These are phyloP conservation scores for Lindbergichthys nudifrons DNA, from an alignment of 2,797 vertebrate genomes.

Conservation along the genomic window DNA sequence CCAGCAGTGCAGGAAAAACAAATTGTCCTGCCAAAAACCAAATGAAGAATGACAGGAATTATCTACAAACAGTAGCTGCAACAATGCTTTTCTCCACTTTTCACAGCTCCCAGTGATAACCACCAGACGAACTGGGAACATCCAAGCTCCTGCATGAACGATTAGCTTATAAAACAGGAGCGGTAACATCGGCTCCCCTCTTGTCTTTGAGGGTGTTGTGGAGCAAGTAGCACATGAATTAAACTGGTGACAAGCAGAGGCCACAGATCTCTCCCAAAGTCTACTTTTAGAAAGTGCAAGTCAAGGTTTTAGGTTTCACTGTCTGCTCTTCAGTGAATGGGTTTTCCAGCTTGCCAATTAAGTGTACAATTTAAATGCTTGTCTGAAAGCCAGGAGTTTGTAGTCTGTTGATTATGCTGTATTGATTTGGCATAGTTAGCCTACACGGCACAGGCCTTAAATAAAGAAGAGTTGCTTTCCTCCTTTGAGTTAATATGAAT, in stretches of 20 bases:
- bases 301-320: constrained; percentile 85
- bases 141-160: constrained; percentile 27
- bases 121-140: constrained; percentile 25
- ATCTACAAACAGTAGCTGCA: constrained; percentile 54
- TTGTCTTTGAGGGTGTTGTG: constrained; percentile 61
- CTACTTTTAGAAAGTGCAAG: constrained; percentile 90
- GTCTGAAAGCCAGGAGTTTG: constrained; percentile 41
- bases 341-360: constrained; percentile 83
- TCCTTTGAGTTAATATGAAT: not conserved
- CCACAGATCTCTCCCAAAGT: constrained; percentile 71
- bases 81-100: constrained; percentile 41
- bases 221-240: constrained; percentile 74
- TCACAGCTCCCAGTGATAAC: constrained; percentile 27
- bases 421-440: constrained; percentile 26
- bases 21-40: constrained; percentile 65
- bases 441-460: not conserved
- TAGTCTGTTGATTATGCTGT: constrained; percentile 25
- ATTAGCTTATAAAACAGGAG: constrained; percentile 51
- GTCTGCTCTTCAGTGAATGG: constrained; percentile 77
- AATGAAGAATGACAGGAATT: constrained; percentile 56
- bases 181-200: constrained; percentile 43
- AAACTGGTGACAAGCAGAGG: constrained; percentile 80
- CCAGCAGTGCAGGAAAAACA: constrained; percentile 57
- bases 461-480: not conserved
- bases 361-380: constrained; percentile 64